Percentiles rank a stretch among this genome's conserved stretches.
These are phyloP conservation scores for Nycteola revayana DNA, from an alignment of 2,888 invertebrate genomes.

Conservation along the genomic window DNA sequence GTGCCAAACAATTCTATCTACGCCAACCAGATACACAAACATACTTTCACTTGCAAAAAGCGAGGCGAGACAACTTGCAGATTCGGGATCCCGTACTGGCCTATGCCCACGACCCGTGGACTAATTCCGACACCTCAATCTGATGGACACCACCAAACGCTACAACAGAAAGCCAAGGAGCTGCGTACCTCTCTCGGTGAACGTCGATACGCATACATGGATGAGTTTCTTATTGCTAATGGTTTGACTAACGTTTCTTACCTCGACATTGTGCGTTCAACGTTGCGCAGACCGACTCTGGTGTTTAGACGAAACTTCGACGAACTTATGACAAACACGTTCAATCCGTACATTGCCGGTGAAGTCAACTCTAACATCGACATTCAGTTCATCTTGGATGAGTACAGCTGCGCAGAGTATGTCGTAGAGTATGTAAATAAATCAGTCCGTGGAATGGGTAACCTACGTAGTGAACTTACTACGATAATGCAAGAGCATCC, in stretches of 20 bases:
- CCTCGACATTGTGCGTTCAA: slow-evolving; percentile 37
- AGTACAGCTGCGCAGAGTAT: slow-evolving; percentile 38
- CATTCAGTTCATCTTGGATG: slow-evolving; percentile 40
- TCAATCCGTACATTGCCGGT: slow-evolving; percentile 46
- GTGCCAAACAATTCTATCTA: slow-evolving; percentile 34
- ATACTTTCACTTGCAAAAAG: slow-evolving; percentile 31
- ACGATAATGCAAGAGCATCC: slow-evolving; percentile 36
- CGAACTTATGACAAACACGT: slow-evolving; percentile 44
- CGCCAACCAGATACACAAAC: slow-evolving; percentile 41
- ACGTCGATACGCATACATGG: slow-evolving; percentile 36
- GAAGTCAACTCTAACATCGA: slow-evolving; percentile 38
- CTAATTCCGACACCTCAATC: slow-evolving; percentile 40
- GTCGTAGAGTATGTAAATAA: slow-evolving; percentile 56
- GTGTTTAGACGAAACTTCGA: slow-evolving; percentile 41
- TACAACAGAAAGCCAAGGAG: slow-evolving; percentile 37
- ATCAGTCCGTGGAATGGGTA: slow-evolving; percentile 43
- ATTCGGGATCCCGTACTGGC: slow-evolving; percentile 43
- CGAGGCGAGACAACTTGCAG: slow-evolving; percentile 37
- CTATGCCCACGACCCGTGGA: slow-evolving; percentile 35
- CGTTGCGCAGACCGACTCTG: slow-evolving; percentile 36
- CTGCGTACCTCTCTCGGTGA: slow-evolving; percentile 33
- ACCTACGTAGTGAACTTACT: slow-evolving; percentile 41
- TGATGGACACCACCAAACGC: slow-evolving; percentile 34
- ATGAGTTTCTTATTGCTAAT: slow-evolving; percentile 37
- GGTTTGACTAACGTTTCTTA: slow-evolving; percentile 38